Percentiles rank a stretch among this genome's conserved stretches.
phyloP scores from a whole-genome alignment of 2,888 invertebrate genomes.

The Ditula angustiorana region DNA sequence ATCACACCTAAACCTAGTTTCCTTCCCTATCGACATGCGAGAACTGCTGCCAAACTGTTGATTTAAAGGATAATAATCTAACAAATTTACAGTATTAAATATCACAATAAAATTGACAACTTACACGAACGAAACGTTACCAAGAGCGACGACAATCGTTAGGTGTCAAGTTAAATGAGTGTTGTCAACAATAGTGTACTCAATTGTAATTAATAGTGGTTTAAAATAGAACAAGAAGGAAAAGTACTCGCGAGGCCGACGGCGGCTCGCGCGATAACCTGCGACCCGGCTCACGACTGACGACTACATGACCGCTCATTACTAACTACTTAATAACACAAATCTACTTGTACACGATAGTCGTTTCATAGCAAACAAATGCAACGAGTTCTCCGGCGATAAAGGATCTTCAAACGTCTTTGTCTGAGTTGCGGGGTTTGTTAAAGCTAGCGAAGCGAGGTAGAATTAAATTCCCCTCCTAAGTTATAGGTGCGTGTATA shows the following conservation, averaged over 20 bases:
- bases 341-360: slow-evolving; percentile 39
- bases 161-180: neutral
- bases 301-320: slow-evolving; percentile 13
- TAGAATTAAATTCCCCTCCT: too few species aligned
- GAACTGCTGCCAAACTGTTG: neutral
- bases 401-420: too few species aligned
- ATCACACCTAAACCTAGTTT: neutral
- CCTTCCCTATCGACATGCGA: slow-evolving; percentile 12
- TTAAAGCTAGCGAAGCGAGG: too few species aligned
- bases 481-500: too few species aligned
- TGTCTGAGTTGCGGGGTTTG: too few species aligned
- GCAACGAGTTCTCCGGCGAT: neutral
- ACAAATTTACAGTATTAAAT: too few species aligned
- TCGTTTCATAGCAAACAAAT: slow-evolving; percentile 25
- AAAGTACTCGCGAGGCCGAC: slow-evolving; percentile 64
- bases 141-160: neutral
- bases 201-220: slow-evolving; percentile 51
- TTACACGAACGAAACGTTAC: neutral
- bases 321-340: slow-evolving; percentile 12
- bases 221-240: slow-evolving; percentile 76
- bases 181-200: slow-evolving; percentile 36
- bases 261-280: slow-evolving; percentile 64
- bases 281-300: slow-evolving; percentile 52
- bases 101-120: too few species aligned
- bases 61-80: too few species aligned